These are phyloP conservation scores for Axea sp. DNA, from an alignment of 2,888 invertebrate species.

Conservation along the genomic window DNA sequence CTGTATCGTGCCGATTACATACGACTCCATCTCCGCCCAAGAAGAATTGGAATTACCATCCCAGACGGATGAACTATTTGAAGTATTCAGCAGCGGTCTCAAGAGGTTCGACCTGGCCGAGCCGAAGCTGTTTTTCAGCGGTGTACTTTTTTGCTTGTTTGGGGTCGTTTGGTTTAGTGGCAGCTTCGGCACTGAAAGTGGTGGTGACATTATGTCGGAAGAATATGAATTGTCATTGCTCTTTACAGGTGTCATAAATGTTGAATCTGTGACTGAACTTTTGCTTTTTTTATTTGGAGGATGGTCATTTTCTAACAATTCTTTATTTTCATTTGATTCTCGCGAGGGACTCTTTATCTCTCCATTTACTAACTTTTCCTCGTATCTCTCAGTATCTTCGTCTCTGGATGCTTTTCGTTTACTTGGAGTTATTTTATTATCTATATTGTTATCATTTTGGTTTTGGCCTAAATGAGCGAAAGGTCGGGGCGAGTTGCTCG, in stretches of 20 bases:
- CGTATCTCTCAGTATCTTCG: not conserved
- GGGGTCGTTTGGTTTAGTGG: slow-evolving; percentile 48
- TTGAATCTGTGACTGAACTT: slow-evolving; percentile 63
- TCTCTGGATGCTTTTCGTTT: slow-evolving; percentile 75
- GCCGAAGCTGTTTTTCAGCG: slow-evolving; percentile 59
- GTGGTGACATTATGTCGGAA: slow-evolving; percentile 78
- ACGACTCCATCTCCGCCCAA: slow-evolving; percentile 94
- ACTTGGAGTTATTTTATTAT: slow-evolving; percentile 72
- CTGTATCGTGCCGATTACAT: slow-evolving; percentile 93
- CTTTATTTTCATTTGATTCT: slow-evolving; percentile 61
- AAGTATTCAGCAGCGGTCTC: slow-evolving; percentile 36
- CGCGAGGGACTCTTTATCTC: slow-evolving; percentile 34
- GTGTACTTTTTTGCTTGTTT: slow-evolving; percentile 21
- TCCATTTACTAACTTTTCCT: slow-evolving; percentile 16
- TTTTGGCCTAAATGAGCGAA: slow-evolving; percentile 80
- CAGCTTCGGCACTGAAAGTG: slow-evolving; percentile 71
- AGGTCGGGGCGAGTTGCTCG: slow-evolving; percentile 78
- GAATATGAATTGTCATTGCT: slow-evolving; percentile 65
- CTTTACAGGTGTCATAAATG: slow-evolving; percentile 69
- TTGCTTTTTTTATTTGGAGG: slow-evolving; percentile 72
- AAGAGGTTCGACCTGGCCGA: slow-evolving; percentile 55
- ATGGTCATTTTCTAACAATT: slow-evolving; percentile 67
- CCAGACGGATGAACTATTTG: slow-evolving; percentile 36
- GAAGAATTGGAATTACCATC: slow-evolving; percentile 85
- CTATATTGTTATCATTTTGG: slow-evolving; percentile 66